Evolutionary conservation across 2,888 invertebrate species (phyloP).

Genomic region (Epistrophe grossulariae): DNA sequence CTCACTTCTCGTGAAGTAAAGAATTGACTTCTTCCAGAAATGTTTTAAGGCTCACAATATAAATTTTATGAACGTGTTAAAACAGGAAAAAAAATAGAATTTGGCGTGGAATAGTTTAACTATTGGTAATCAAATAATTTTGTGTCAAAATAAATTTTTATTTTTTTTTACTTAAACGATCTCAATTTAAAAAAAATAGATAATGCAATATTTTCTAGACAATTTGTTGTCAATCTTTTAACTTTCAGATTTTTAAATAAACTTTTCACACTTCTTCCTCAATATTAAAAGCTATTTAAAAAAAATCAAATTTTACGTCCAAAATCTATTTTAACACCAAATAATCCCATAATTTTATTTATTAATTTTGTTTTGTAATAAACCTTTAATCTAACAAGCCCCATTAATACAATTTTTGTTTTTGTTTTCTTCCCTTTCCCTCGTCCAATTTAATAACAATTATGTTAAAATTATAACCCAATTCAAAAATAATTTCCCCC

Average conservation of each 20-base stretch:
- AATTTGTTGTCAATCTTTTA: too few relatives aligned
- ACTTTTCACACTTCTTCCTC: constrained; percentile 3
- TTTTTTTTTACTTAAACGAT: too few relatives aligned
- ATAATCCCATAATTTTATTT: constrained; percentile 4
- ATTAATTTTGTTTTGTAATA: constrained; percentile 45
- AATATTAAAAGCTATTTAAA: not conserved
- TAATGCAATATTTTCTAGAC: too few relatives aligned
- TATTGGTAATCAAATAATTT: too few relatives aligned
- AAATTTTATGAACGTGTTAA: too few relatives aligned
- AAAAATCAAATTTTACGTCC: not conserved
- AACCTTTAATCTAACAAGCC: constrained; percentile 44
- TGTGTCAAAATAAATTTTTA: too few relatives aligned
- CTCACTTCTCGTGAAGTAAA: too few relatives aligned
- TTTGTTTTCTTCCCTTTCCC: constrained; percentile 36
- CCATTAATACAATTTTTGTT: constrained; percentile 60
- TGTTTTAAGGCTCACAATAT: too few relatives aligned
- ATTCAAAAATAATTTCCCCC: not conserved
- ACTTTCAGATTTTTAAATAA: not conserved
- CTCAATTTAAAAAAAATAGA: too few relatives aligned
- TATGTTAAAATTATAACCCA: constrained; percentile 5
- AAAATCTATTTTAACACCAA: constrained; percentile 34
- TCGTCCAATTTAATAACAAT: constrained; percentile 27
- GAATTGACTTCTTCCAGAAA: too few relatives aligned
- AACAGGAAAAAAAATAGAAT: too few relatives aligned
- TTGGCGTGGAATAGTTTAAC: too few relatives aligned